Percentiles rank a stretch among this genome's conserved stretches.
These are phyloP conservation scores for Scaptomyza parva DNA, from an alignment of 2,888 invertebrate genomes.

Conservation along the genomic window DNA sequence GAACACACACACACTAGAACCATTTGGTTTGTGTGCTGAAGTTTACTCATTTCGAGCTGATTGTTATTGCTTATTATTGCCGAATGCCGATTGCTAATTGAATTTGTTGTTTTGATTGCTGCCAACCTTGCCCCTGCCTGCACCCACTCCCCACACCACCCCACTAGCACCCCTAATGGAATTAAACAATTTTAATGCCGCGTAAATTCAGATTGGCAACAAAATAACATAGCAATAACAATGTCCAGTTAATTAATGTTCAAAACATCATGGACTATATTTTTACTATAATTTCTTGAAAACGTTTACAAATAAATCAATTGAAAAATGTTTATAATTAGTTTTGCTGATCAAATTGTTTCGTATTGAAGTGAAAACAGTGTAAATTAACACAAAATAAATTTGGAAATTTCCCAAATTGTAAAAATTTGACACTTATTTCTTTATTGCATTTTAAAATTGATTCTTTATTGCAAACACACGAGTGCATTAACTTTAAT, in stretches of 20 bases:
- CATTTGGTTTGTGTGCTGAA: constrained; percentile 52
- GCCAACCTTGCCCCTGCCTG: too few relatives aligned
- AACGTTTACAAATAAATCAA: constrained; percentile 27
- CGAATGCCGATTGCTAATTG: constrained; percentile 71
- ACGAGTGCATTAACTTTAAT: constrained; percentile 42
- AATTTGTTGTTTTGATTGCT: constrained; percentile 49
- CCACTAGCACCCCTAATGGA: constrained; percentile 6
- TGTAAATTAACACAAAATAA: not conserved
- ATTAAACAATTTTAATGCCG: constrained; percentile 57
- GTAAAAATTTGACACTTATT: constrained; percentile 10
- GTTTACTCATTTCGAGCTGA: constrained; percentile 52
- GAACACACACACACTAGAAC: constrained; percentile 6
- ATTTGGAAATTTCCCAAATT: not conserved
- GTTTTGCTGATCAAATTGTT: not conserved
- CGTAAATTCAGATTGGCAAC: constrained; percentile 43
- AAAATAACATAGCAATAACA: constrained; percentile 32
- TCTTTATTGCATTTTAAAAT: not conserved
- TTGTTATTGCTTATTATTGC: constrained; percentile 62
- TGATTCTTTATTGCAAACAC: constrained; percentile 11
- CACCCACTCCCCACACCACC: not conserved
- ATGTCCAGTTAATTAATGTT: constrained; percentile 35
- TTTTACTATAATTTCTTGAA: not conserved
- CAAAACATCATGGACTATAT: not conserved
- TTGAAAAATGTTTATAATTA: not conserved
- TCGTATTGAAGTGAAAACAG: too few relatives aligned